phyloP scores from a whole-genome alignment of 1,140 invertebrate species.

The Sycophila sp. region DNA sequence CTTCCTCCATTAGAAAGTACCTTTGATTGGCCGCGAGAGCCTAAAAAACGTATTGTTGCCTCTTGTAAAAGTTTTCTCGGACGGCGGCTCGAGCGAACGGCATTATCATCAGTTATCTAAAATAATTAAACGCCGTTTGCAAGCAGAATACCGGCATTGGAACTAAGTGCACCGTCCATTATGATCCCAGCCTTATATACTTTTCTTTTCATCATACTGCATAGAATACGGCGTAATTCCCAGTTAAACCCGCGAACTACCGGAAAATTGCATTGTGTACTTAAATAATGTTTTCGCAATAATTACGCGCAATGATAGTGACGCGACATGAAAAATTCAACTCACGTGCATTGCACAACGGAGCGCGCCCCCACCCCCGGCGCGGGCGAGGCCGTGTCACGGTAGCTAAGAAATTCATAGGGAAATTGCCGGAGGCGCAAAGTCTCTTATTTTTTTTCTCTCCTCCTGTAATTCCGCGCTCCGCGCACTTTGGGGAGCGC shows the following conservation, averaged over 20 bases:
- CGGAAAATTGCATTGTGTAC: constrained; percentile 33
- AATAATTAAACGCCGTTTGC: constrained; percentile 5
- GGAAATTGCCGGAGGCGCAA: not conserved
- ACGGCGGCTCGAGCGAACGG: too few species aligned
- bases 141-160: not conserved
- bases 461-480: too few species aligned
- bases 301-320: constrained; percentile 15
- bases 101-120: not conserved
- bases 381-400: not conserved
- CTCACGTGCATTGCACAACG: not conserved
- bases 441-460: too few species aligned
- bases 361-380: too few species aligned
- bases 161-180: not conserved
- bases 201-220: too few species aligned
- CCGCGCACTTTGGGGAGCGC: not conserved
- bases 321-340: constrained; percentile 24
- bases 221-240: constrained; percentile 1
- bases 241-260: constrained; percentile 8
- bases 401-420: not conserved
- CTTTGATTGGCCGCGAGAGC: too few species aligned
- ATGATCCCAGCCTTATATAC: too few species aligned
- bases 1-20: too few species aligned
- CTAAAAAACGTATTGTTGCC: too few species aligned
- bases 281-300: constrained; percentile 31
- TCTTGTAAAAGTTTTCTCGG: too few species aligned